These are phyloP conservation scores for Isotomurus palustris DNA, from an alignment of 2,888 invertebrate species.

Conservation along the genomic window DNA sequence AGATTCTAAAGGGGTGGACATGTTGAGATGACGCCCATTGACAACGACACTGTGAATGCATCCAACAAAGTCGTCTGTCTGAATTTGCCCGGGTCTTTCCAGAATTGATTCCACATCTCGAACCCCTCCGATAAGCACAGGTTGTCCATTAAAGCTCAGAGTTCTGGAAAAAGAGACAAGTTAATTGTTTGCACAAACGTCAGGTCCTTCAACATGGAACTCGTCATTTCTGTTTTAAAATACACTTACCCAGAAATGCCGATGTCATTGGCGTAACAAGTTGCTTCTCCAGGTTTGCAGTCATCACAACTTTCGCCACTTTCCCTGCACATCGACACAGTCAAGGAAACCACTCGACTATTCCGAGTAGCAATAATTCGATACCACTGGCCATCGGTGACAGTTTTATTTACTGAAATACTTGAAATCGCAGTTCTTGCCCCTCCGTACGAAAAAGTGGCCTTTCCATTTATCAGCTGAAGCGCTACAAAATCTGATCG, in stretches of 20 bases:
- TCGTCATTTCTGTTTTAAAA: constrained; percentile 14
- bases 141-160: constrained; percentile 84
- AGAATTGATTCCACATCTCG: constrained; percentile 77
- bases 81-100: constrained; percentile 83
- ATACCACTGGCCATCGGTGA: constrained; percentile 86
- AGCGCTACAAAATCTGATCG: constrained; percentile 89
- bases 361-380: constrained; percentile 87
- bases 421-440: constrained; percentile 81
- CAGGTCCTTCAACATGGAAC: too few relatives aligned
- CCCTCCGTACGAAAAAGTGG: constrained; percentile 84
- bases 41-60: constrained; percentile 87
- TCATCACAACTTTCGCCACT: constrained; percentile 82
- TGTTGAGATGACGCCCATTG: constrained; percentile 76
- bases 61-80: constrained; percentile 87
- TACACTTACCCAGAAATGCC: constrained; percentile 78
- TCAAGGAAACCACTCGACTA: constrained; percentile 78
- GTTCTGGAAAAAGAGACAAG: constrained; percentile 61
- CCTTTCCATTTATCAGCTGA: constrained; percentile 76
- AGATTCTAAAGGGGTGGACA: constrained; percentile 70
- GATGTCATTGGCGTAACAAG: constrained; percentile 78
- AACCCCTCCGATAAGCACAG: constrained; percentile 78
- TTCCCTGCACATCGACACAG: constrained; percentile 73
- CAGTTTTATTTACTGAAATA: constrained; percentile 63
- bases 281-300: constrained; percentile 74
- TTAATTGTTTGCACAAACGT: too few relatives aligned